Conservation (phyloP, 2,113 vertebrate species). For the Riparia riparia region DNA sequence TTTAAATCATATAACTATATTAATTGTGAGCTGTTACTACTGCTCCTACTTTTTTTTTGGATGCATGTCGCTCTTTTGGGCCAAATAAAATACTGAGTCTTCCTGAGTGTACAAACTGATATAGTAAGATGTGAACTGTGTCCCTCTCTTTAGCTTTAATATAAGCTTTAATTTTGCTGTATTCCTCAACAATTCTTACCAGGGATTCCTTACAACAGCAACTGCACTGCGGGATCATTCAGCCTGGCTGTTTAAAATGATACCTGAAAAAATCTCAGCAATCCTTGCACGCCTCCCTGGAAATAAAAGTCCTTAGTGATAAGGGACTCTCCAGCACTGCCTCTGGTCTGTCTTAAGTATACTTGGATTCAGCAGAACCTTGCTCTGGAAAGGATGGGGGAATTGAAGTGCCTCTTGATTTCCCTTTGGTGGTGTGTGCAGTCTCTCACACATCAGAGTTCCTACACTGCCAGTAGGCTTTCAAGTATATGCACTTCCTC, state of each 20-base stretch:
- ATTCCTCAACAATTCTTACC: rapidly evolving
- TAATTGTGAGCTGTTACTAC: neutral
- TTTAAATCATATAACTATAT: neutral
- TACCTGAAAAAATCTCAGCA: neutral
- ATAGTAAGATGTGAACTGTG: neutral
- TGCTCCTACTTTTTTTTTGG: neutral
- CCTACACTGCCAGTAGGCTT: neutral
- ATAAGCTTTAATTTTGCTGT: neutral
- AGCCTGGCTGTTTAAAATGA: neutral
- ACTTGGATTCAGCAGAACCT: neutral
- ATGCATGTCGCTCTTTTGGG: too few relatives aligned
- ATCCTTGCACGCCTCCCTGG: neutral
- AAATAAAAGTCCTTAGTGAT: neutral
- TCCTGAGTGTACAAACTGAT: neutral
- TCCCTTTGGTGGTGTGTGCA: neutral
- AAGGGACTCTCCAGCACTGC: neutral
- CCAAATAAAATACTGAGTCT: neutral
- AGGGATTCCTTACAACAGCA: neutral
- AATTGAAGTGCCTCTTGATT: neutral
- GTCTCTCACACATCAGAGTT: neutral
- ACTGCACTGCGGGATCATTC: neutral
- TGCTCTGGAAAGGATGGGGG: neutral
- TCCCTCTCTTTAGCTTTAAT: neutral
- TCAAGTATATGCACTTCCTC: neutral
- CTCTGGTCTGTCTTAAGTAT: neutral